Percentiles rank a stretch among this genome's conserved stretches.
Evolutionary conservation across 2,797 vertebrate genomes (phyloP).

Genomic region (Taeniopygia guttata): DNA sequence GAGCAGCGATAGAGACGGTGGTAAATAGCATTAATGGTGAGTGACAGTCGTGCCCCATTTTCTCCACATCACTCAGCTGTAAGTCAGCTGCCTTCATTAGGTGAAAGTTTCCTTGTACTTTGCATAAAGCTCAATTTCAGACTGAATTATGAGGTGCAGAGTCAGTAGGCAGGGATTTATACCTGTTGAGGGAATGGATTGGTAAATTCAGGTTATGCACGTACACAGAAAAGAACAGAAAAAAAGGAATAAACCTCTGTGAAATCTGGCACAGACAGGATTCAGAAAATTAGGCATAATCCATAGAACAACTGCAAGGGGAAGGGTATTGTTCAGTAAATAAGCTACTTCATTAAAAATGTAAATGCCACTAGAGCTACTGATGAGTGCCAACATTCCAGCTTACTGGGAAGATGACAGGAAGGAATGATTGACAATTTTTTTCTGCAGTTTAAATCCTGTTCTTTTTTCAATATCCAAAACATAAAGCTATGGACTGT

Average conservation of each 20-base stretch:
- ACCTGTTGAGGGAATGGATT: background rate
- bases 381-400: background rate
- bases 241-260: background rate
- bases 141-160: background rate
- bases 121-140: background rate
- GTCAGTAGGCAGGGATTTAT: background rate
- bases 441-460: background rate
- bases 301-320: background rate
- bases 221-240: background rate
- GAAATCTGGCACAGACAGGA: background rate
- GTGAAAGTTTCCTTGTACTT: background rate
- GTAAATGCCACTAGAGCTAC: background rate
- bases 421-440: background rate
- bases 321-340: slow-evolving; percentile 3
- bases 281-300: background rate
- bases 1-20: background rate
- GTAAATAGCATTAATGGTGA: slow-evolving; percentile 51
- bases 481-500: background rate
- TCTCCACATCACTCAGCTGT: background rate
- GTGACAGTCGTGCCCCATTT: slow-evolving; percentile 28
- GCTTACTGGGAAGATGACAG: background rate
- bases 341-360: slow-evolving; percentile 53
- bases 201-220: background rate
- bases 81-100: background rate
- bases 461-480: background rate